phyloP scores from a whole-genome alignment of 2,888 invertebrate genomes.

The Acleris cristana region DNA sequence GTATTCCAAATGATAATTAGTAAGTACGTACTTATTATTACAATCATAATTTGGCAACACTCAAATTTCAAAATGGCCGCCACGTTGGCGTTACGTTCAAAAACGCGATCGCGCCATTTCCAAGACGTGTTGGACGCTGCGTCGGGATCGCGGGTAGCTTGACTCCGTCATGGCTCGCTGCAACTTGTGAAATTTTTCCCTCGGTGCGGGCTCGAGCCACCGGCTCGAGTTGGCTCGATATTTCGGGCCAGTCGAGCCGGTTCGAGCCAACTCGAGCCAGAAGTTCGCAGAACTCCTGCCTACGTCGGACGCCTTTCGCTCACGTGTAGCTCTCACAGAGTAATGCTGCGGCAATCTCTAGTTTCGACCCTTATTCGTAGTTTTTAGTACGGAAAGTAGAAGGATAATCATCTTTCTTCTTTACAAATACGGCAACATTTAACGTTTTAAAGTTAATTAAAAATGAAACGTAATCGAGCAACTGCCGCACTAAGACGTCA shows the following conservation, averaged over 20 bases:
- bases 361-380: slow-evolving; percentile 36
- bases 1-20: background rate
- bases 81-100: slow-evolving; percentile 34
- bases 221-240: slow-evolving; percentile 31
- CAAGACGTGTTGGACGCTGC: slow-evolving; percentile 36
- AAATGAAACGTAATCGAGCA: too few species aligned
- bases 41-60: slow-evolving; percentile 30
- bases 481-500: too few species aligned
- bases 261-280: slow-evolving; percentile 38
- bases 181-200: slow-evolving; percentile 36
- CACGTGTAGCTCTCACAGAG: slow-evolving; percentile 36
- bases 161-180: slow-evolving; percentile 39
- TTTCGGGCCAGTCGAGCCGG: slow-evolving; percentile 33
- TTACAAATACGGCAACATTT: too few species aligned
- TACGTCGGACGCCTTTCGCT: slow-evolving; percentile 38
- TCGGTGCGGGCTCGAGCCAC: slow-evolving; percentile 27
- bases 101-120: slow-evolving; percentile 39
- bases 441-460: too few species aligned
- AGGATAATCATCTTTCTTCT: background rate
- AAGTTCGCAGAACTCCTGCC: slow-evolving; percentile 30
- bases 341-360: slow-evolving; percentile 33
- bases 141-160: slow-evolving; percentile 40
- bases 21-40: background rate
- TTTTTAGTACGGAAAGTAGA: background rate
- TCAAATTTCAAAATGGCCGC: slow-evolving; percentile 33